phyloP scores from a whole-genome alignment of 2,113 vertebrate genomes.

The Lampris incognitus region DNA sequence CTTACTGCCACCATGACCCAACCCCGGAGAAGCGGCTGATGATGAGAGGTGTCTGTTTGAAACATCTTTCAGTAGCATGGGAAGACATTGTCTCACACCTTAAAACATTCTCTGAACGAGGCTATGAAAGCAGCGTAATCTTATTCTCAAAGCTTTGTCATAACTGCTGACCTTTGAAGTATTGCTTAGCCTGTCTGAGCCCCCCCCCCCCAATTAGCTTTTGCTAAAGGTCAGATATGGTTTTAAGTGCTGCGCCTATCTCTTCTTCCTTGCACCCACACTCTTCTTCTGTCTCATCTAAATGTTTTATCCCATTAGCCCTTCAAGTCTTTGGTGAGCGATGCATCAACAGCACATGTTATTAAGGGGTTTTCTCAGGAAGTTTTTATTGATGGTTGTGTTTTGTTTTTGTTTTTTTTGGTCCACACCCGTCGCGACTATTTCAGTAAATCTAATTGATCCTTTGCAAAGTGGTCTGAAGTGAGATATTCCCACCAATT shows the following conservation, averaged over 20 bases:
- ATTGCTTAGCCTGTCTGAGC: conserved; percentile 33
- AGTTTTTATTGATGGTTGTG: no score
- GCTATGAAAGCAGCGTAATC: conserved; percentile 44
- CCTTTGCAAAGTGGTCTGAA: no score
- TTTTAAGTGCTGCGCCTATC: not conserved
- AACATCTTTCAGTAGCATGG: conserved; percentile 2
- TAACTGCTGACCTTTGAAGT: conserved; percentile 42
- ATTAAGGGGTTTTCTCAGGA: not conserved
- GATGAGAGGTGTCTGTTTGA: not conserved
- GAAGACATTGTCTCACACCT: conserved; percentile 1
- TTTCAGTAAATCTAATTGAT: no score
- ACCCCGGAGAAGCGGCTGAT: no score
- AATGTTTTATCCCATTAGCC: not conserved
- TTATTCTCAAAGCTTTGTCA: conserved; percentile 1
- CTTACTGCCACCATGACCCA: no score
- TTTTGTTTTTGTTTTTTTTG: no score
- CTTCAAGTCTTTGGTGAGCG: not conserved
- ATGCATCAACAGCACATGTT: not conserved
- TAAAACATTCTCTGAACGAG: conserved; percentile 20
- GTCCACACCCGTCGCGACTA: no score
- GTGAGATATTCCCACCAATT: no score
- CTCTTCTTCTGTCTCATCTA: not conserved
- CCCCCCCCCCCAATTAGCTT: conserved; percentile 45
- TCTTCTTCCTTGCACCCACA: not conserved
- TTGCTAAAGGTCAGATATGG: conserved; percentile 52